Conservation (phyloP, 2,888 invertebrate genomes). For the Habrosyne pyritoides region DNA sequence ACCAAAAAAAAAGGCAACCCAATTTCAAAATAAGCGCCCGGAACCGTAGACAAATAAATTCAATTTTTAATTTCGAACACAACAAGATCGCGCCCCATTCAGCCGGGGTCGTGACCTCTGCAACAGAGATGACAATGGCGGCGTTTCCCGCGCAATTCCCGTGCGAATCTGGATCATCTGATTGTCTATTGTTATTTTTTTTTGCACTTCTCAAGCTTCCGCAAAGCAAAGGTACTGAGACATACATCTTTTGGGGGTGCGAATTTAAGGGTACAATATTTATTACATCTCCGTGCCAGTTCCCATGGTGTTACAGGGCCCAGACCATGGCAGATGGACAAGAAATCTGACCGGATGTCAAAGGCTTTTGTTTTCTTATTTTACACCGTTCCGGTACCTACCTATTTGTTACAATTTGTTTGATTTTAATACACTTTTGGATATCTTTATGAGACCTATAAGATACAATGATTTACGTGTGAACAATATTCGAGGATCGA, state of each 20-base stretch:
- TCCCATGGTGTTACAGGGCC: background rate
- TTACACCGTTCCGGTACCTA: background rate
- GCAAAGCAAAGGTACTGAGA: conserved; percentile 32
- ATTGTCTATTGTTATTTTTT: conserved; percentile 67
- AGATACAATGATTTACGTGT: background rate
- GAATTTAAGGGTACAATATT: conserved; percentile 10
- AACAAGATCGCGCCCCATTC: conserved; percentile 31
- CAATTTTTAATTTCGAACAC: background rate
- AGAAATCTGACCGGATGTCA: conserved; percentile 4
- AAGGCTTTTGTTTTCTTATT: background rate
- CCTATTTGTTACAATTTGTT: background rate
- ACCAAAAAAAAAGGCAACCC: background rate
- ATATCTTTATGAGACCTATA: background rate
- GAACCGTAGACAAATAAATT: background rate
- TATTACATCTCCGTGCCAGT: background rate
- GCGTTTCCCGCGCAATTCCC: conserved; percentile 41
- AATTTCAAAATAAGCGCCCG: background rate
- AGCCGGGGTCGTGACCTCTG: conserved; percentile 59
- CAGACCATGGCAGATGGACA: background rate
- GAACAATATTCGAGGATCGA: too few species aligned
- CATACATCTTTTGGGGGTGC: conserved; percentile 30
- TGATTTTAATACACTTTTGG: background rate
- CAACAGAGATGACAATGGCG: conserved; percentile 27
- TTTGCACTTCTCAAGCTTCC: conserved; percentile 56
- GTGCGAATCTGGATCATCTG: conserved; percentile 73